Evolutionary conservation across 2,888 invertebrate genomes (phyloP).

Genomic region (Hirudinaria manillensis): DNA sequence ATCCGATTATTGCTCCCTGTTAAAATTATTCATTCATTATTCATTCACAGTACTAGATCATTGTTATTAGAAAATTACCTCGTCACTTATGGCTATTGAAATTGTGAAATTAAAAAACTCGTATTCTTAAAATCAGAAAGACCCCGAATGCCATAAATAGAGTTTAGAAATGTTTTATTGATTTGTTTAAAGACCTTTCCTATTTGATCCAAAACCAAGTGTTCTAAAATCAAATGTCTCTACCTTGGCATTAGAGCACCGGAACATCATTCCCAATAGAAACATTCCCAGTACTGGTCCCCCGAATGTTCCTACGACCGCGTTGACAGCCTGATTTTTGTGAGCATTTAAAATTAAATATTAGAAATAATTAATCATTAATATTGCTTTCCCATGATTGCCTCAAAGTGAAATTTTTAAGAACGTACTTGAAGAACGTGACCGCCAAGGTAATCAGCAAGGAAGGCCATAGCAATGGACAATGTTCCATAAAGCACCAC

Average conservation of each 20-base stretch:
- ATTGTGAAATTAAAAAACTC: background rate
- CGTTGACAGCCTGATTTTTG: conserved; percentile 35
- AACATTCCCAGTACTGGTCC: conserved; percentile 49
- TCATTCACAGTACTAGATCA: too few species aligned
- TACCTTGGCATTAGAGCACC: conserved; percentile 37
- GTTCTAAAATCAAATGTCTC: background rate
- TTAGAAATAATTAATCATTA: background rate
- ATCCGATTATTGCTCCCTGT: conserved; percentile 27
- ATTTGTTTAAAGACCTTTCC: background rate
- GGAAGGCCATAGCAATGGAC: conserved; percentile 35
- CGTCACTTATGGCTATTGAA: too few species aligned
- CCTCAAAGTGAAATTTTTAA: too few species aligned
- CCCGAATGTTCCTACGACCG: conserved; percentile 46
- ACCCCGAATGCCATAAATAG: background rate
- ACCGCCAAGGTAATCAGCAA: conserved; percentile 36
- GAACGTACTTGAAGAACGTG: conserved; percentile 38
- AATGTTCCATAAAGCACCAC: conserved; percentile 37
- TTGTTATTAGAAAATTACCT: too few species aligned
- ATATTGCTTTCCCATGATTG: background rate
- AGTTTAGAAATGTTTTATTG: background rate
- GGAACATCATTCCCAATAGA: conserved; percentile 43
- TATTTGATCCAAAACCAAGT: background rate
- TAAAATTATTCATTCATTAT: background rate
- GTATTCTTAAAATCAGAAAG: background rate
- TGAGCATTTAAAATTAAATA: background rate